phyloP scores from a whole-genome alignment of 2,888 invertebrate genomes.

The Lepas anatifera region DNA sequence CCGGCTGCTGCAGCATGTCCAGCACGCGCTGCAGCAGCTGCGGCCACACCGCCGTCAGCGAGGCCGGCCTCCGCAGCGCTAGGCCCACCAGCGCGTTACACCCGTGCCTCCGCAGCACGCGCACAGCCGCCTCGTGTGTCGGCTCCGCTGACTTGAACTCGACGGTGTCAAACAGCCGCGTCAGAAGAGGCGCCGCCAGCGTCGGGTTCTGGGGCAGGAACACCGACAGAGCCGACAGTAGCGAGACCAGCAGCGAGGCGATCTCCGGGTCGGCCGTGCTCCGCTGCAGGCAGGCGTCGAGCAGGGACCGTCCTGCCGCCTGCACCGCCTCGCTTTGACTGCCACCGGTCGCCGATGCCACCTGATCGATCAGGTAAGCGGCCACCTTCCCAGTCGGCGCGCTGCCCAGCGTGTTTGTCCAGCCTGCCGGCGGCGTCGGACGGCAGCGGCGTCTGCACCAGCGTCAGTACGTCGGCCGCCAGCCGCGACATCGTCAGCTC shows the following conservation, averaged over 20 bases:
- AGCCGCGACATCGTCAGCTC: not conserved
- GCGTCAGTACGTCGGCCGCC: not conserved
- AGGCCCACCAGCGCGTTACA: conserved; percentile 1
- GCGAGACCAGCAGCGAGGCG: not conserved
- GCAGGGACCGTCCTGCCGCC: not conserved
- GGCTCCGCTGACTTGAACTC: not conserved
- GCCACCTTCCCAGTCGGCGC: not conserved
- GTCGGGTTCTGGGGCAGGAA: not conserved
- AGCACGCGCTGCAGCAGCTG: not conserved
- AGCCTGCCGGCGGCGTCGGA: not conserved
- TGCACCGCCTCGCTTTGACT: not conserved
- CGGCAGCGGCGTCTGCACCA: not conserved
- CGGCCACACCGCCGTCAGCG: not conserved
- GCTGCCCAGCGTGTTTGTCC: not conserved
- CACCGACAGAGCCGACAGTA: not conserved
- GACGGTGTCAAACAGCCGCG: not conserved
- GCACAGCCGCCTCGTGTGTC: not conserved
- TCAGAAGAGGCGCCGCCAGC: not conserved
- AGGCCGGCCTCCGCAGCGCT: not conserved
- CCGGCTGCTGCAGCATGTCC: not conserved
- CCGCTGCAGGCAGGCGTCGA: not conserved
- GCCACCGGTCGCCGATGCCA: not conserved
- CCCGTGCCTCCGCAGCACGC: not conserved
- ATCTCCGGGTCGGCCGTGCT: not conserved
- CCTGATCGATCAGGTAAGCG: not conserved